Conservation (phyloP, 2,113 vertebrate genomes). For the Thamnophis sirtalis region DNA sequence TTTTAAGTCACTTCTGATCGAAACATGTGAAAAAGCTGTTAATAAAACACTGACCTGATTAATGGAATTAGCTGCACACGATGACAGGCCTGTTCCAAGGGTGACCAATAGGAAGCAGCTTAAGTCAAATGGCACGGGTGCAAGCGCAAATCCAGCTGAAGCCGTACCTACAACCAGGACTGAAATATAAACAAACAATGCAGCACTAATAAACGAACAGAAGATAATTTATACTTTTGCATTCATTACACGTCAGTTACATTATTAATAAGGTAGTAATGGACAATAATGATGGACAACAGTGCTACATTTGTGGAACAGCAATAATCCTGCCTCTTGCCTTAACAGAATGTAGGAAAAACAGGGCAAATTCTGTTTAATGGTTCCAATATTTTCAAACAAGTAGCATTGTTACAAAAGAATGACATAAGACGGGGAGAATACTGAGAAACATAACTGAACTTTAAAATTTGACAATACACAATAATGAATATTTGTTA, state of each 20-base stretch:
- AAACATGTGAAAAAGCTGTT: not conserved
- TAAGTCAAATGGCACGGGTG: conserved; percentile 87
- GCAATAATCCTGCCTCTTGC: not conserved
- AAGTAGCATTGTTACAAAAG: not conserved
- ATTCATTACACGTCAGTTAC: accelerated
- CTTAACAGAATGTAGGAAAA: not conserved
- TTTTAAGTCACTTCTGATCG: not conserved
- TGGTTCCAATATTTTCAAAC: not conserved
- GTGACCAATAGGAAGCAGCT: conserved; percentile 78
- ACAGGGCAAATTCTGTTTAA: not conserved
- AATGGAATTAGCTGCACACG: conserved; percentile 91
- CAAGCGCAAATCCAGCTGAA: conserved; percentile 88
- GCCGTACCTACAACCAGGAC: conserved; percentile 89
- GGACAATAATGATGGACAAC: not conserved
- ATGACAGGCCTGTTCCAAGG: conserved; percentile 87
- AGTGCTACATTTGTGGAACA: not conserved
- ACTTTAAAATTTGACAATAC: not conserved
- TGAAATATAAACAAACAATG: conserved; percentile 62
- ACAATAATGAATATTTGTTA: not conserved
- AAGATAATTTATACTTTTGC: not conserved
- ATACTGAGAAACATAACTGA: not conserved
- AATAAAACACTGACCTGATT: conserved; percentile 85
- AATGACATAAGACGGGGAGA: not conserved
- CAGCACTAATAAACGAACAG: not conserved
- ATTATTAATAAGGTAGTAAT: not conserved